Conservation (phyloP, 2,888 invertebrate species). For the Sinotaia quadrata region DNA sequence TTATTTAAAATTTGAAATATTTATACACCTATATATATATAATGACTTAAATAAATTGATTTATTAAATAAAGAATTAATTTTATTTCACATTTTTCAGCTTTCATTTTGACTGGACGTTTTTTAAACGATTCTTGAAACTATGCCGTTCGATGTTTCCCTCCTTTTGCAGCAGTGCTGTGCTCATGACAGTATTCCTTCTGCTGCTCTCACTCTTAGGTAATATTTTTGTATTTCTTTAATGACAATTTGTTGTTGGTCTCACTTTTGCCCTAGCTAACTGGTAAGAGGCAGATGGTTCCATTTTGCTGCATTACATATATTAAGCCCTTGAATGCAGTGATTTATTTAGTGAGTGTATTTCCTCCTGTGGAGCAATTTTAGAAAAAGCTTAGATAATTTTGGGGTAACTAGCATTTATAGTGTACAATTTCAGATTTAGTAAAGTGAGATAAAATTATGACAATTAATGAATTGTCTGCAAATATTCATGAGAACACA, state of each 20-base stretch:
- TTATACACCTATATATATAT: too few relatives aligned
- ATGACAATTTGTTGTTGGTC: background rate
- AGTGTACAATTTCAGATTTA: too few relatives aligned
- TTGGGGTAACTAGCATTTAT: too few relatives aligned
- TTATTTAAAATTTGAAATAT: too few relatives aligned
- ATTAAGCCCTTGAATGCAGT: background rate
- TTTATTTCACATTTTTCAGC: constrained; percentile 47
- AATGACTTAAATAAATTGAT: too few relatives aligned
- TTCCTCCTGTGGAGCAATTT: too few relatives aligned
- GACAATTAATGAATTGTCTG: too few relatives aligned
- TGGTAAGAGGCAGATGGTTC: background rate
- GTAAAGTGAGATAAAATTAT: too few relatives aligned
- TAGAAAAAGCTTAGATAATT: too few relatives aligned
- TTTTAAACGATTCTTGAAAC: constrained; percentile 69
- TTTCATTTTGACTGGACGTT: constrained; percentile 69
- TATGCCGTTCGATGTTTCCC: constrained; percentile 71
- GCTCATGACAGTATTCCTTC: constrained; percentile 66
- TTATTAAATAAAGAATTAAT: too few relatives aligned
- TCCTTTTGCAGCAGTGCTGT: constrained; percentile 60
- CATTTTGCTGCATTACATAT: background rate
- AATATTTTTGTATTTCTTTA: constrained; percentile 31
- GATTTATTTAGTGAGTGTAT: background rate
- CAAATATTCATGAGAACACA: too few relatives aligned
- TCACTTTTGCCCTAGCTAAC: background rate
- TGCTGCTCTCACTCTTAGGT: constrained; percentile 69